These are phyloP conservation scores for Chelidonichthys spinosus DNA, from an alignment of 2,797 vertebrate genomes.

Conservation along the genomic window DNA sequence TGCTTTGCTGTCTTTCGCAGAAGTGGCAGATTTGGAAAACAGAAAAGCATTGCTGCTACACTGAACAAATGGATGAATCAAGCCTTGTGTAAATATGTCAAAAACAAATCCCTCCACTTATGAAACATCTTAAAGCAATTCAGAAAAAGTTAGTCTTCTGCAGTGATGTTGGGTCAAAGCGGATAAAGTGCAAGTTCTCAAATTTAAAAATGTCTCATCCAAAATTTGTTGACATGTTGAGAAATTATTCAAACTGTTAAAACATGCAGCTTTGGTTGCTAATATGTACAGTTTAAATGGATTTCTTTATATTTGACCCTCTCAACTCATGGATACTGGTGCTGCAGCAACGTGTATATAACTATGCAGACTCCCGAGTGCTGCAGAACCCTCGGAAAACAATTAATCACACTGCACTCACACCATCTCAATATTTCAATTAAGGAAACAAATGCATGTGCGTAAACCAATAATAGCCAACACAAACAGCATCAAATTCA, in stretches of 20 bases:
- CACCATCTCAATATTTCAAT: conserved; percentile 58
- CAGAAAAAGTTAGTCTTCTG: background rate
- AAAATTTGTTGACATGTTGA: conserved; percentile 24
- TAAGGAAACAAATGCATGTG: conserved; percentile 63
- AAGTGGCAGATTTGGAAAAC: conserved; percentile 1
- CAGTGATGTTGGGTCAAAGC: conserved; percentile 15
- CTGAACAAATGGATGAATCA: conserved; percentile 12
- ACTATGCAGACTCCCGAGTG: conserved; percentile 17
- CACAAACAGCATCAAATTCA: conserved; percentile 56
- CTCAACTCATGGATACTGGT: conserved; percentile 8
- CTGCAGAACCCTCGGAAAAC: conserved; percentile 33
- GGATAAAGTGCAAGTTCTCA: conserved; percentile 20
- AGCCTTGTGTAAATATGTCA: conserved; percentile 20
- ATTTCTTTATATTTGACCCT: conserved; percentile 42
- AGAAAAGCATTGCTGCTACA: background rate
- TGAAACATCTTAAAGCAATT: conserved; percentile 14
- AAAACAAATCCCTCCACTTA: background rate
- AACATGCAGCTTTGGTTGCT: conserved; percentile 22
- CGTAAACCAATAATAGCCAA: conserved; percentile 57
- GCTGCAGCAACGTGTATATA: conserved; percentile 36
- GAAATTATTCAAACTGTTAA: conserved; percentile 41
- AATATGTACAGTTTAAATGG: conserved; percentile 40
- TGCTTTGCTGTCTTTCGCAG: conserved; percentile 7
- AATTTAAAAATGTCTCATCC: conserved; percentile 39
- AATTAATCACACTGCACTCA: conserved; percentile 59